Evolutionary conservation across 2,797 vertebrate species (phyloP).

Genomic region (Tragelaphus oryx): DNA sequence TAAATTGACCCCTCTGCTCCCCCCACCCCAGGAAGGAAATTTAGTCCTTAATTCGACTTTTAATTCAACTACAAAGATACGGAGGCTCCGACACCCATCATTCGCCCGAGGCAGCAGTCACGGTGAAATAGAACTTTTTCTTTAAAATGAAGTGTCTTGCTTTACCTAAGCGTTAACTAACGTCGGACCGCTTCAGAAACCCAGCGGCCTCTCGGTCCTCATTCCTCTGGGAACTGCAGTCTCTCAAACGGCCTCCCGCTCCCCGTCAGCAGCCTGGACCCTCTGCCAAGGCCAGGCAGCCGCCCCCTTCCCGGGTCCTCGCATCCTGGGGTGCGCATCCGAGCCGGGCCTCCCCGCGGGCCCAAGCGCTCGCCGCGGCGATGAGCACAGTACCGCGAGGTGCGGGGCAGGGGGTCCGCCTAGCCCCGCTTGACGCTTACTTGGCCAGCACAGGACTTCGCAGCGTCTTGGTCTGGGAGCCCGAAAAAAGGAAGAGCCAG

Average conservation of each 20-base stretch:
- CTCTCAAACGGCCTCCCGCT: not conserved
- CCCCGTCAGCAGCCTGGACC: not conserved
- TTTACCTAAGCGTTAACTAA: not conserved
- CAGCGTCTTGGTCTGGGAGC: not conserved
- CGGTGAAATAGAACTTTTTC: not conserved
- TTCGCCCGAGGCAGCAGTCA: not conserved
- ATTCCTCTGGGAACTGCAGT: not conserved
- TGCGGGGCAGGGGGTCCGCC: not conserved
- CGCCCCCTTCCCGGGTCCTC: too few relatives aligned
- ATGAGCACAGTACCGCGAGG: rapidly evolving
- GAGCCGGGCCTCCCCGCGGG: rapidly evolving
- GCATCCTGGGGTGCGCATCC: not conserved
- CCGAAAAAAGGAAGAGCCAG: not conserved
- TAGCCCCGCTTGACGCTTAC: rapidly evolving
- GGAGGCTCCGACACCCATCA: not conserved
- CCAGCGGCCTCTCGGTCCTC: not conserved
- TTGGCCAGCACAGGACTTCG: not conserved
- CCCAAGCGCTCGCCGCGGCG: not conserved
- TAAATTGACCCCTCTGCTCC: not conserved
- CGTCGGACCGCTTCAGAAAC: not conserved
- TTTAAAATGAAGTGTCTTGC: not conserved
- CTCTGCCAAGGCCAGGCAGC: rapidly evolving
- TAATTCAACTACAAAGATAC: not conserved
- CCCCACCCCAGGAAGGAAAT: not conserved
- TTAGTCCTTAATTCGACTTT: not conserved